Base-by-base conservation (phyloP, 2,113 vertebrate species). In the Chloropsis cyanopogon region DNA sequence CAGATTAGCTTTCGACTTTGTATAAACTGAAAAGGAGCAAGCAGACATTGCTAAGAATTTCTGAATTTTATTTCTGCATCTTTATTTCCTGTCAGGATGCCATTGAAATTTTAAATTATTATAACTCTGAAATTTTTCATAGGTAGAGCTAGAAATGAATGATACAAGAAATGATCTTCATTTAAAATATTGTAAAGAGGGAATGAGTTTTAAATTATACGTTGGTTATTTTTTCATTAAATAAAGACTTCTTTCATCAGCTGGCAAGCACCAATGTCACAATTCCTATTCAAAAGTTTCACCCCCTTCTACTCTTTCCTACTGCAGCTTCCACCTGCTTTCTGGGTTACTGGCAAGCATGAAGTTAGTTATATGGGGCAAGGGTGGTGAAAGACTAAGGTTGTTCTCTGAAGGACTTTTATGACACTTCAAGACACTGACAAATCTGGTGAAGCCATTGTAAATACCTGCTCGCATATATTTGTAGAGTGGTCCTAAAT, bases 161-260 rank as follows among this genome's bases (percentile, higher is more conserved):
- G 0, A 69, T 25, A 23, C 11, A n/a, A 59, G 39, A 39, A 72
- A 31, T 11, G 2, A 23, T 57, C 33, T 83, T 65, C 10, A 6
- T 49, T 75, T 60, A 37, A 78, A 52, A 52, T 79, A 75, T 13
- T 82, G 7, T 44, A 59, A 79, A 54, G 6, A 54, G 2, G 10
- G 64, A 75, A 90, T 1, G 0, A 59, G 2, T 47, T 82, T 57
- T 46, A 89, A 77, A 10, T 14, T 2, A 35, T 10, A 7, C 0
- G n/a, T n/a, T n/a, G 4, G 54, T 65, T 31, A n/a, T 33, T 42
- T 26, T 42, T 44, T 23, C 4, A 31, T n/a, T 2, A 60, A 35
- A 80, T 17, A 50, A 35, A 70, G 11, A 17, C 1, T 65, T n/a
- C 7, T 88, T 57, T 71, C 4, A n/a, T n/a, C 24, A 59, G 12